Evolutionary conservation across 2,113 vertebrate species (phyloP).

Genomic region (Perognathus longimembris): DNA sequence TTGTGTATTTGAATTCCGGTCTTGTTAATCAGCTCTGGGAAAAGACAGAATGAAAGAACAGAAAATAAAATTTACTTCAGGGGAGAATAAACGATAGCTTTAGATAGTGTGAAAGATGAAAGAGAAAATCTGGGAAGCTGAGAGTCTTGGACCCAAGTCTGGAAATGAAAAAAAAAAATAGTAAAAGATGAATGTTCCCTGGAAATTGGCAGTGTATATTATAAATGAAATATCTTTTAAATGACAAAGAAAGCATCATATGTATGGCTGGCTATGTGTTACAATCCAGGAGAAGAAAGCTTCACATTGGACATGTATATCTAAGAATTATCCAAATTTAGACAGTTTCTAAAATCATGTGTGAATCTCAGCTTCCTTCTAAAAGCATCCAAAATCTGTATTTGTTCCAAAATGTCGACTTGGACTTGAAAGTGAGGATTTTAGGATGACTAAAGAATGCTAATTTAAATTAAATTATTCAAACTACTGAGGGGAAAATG

Average conservation of each 20-base stretch:
- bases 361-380: constrained; percentile 43
- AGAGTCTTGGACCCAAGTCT: background rate
- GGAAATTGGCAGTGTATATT: background rate
- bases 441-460: constrained; percentile 64
- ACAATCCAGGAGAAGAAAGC: constrained; percentile 22
- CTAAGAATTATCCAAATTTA: constrained; percentile 61
- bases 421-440: constrained; percentile 61
- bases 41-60: background rate
- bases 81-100: background rate
- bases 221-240: constrained; percentile 44
- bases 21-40: background rate
- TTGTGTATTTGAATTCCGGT: background rate
- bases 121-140: background rate
- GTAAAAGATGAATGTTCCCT: background rate
- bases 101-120: background rate
- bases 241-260: background rate
- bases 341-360: constrained; percentile 53
- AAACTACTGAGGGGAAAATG: constrained; percentile 68
- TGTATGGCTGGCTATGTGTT: background rate
- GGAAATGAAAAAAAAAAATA: constrained; percentile 8
- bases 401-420: constrained; percentile 65
- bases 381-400: constrained; percentile 54
- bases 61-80: constrained; percentile 28
- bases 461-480: constrained; percentile 71
- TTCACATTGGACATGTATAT: constrained; percentile 12